Evolutionary conservation across 2,797 vertebrate genomes (phyloP).

Genomic region (Crenichthys baileyi): DNA sequence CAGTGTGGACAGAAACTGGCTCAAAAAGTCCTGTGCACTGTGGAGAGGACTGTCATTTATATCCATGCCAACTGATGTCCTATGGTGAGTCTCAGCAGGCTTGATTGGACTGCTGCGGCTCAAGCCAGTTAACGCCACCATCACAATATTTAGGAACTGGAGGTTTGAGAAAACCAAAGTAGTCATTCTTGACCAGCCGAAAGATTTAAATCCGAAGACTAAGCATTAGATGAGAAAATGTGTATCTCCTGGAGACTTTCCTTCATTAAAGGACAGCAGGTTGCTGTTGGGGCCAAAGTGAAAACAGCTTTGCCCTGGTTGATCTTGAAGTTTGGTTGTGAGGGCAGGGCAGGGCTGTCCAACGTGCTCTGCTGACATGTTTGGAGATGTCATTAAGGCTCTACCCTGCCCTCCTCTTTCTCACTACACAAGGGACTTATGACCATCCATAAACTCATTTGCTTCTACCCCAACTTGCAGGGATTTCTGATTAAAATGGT

Average conservation of each 20-base stretch:
- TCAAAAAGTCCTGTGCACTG: constrained; percentile 86
- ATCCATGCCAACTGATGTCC: constrained; percentile 73
- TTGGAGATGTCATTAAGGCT: constrained; percentile 80
- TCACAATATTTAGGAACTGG: constrained; percentile 56
- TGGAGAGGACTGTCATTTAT: constrained; percentile 81
- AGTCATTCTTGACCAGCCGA: constrained; percentile 63
- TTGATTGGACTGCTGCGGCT: constrained; percentile 82
- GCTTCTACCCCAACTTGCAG: constrained; percentile 36
- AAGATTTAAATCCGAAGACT: constrained; percentile 55
- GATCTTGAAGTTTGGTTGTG: constrained; percentile 77
- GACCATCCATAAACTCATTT: constrained; percentile 56
- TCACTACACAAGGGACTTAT: constrained; percentile 54
- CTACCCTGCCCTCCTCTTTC: constrained; percentile 73
- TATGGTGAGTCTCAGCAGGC: constrained; percentile 77
- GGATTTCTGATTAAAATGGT: background rate
- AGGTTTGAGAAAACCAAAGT: constrained; percentile 50
- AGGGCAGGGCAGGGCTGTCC: constrained; percentile 82
- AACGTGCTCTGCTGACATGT: constrained; percentile 81
- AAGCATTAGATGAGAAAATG: constrained; percentile 50
- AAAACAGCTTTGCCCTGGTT: constrained; percentile 79
- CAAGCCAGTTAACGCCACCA: constrained; percentile 54
- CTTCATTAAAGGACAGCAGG: constrained; percentile 57
- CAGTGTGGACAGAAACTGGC: constrained; percentile 88
- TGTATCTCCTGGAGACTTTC: constrained; percentile 51
- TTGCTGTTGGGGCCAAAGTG: constrained; percentile 63